Evolutionary conservation across 2,888 invertebrate genomes (phyloP).

Genomic region (Chrysina gloriosa): DNA sequence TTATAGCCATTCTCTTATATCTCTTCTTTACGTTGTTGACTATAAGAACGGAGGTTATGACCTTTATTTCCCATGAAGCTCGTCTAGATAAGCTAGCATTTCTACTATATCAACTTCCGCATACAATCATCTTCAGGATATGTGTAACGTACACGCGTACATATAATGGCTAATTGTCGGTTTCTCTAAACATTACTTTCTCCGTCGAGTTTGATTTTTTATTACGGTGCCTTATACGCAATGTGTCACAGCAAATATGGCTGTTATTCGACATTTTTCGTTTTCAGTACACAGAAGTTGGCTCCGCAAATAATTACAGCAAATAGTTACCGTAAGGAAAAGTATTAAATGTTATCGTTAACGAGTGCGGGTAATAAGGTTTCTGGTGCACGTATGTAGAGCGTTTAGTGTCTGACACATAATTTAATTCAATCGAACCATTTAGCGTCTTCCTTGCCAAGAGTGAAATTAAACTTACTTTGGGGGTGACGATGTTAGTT

Average conservation of each 20-base stretch:
- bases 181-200: slow-evolving; percentile 2
- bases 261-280: not conserved
- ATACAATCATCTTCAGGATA: too few species aligned
- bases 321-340: slow-evolving; percentile 18
- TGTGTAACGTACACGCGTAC: not conserved
- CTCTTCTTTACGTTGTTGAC: too few species aligned
- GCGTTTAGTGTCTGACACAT: slow-evolving; percentile 1
- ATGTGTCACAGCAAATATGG: not conserved
- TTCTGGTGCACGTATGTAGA: slow-evolving; percentile 29
- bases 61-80: too few species aligned
- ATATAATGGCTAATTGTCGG: not conserved
- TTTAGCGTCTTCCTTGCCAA: not conserved
- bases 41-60: too few species aligned
- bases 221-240: not conserved
- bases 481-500: too few species aligned
- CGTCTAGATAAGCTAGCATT: too few species aligned
- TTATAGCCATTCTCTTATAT: too few species aligned
- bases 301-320: not conserved
- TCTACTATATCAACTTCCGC: too few species aligned
- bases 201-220: not conserved
- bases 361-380: slow-evolving; percentile 19
- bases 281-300: not conserved
- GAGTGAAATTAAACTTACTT: not conserved
- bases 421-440: slow-evolving; percentile 1
- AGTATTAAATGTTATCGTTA: slow-evolving; percentile 1